These are phyloP conservation scores for Brassicogethes aeneus DNA, from an alignment of 2,888 invertebrate species.

Conservation along the genomic window DNA sequence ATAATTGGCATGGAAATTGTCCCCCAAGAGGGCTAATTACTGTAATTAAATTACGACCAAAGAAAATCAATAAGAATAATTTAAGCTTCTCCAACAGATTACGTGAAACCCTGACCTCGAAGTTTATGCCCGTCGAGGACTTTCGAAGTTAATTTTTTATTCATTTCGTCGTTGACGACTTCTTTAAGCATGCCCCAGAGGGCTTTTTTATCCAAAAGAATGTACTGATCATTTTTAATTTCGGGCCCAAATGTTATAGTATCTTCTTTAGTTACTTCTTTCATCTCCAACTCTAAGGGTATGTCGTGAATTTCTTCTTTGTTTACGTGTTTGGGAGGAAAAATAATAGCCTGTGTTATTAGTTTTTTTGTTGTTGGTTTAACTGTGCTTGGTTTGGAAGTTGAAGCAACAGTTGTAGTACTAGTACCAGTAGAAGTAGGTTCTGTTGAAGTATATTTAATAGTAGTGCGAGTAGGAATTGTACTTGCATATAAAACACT, in stretches of 20 bases:
- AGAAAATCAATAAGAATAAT: no score
- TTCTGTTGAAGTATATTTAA: not conserved
- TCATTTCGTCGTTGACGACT: slow-evolving; percentile 36
- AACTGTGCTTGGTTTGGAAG: not conserved
- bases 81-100: slow-evolving; percentile 11
- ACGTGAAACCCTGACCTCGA: slow-evolving; percentile 21
- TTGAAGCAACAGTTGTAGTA: not conserved
- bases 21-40: no score
- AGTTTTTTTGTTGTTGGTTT: not conserved
- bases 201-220: slow-evolving; percentile 51
- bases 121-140: slow-evolving; percentile 18
- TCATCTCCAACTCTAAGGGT: slow-evolving; percentile 2
- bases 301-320: slow-evolving; percentile 1
- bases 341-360: not conserved
- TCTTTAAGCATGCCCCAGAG: slow-evolving; percentile 55
- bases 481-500: no score
- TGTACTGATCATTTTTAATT: slow-evolving; percentile 44
- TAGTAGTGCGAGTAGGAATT: not conserved
- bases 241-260: slow-evolving; percentile 28
- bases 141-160: slow-evolving; percentile 18
- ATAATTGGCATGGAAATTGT: no score
- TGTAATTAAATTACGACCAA: no score
- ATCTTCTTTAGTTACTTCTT: slow-evolving; percentile 14
- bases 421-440: not conserved
- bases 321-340: not conserved